Evolutionary conservation across 2,113 vertebrate species (phyloP), one percentile per base, ranked within the genome.

Genomic region (Pitta sordida): DNA sequence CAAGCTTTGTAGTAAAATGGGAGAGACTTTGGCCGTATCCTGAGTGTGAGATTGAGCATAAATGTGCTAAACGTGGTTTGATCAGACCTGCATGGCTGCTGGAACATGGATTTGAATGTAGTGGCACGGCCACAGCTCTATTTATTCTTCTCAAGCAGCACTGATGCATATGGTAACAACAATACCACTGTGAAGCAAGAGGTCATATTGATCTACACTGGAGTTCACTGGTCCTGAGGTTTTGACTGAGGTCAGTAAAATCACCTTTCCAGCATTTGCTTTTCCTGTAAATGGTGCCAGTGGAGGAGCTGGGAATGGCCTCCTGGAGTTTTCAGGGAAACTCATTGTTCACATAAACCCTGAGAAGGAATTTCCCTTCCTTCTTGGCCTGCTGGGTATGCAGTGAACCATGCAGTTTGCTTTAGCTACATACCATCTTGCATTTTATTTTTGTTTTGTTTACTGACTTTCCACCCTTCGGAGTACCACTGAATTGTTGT

Each of bases 241-340:
- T 92, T 89, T 58, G 24, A 15, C 83, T 91, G 83, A 71, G 90
- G 84, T 94, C 87, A 59, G 65, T 86, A 48, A 63, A 93, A 55
- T 82, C 81, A 82, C 92, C 83, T 55, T 53, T 13, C 59, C 67
- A 80, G 67, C 9, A 27, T 93, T 96, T 84, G 22, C 86, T 74
- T 82, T 91, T 90, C 84, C 94, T 91, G n/a, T 37, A 41, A 34
- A 21, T 10, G 65, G n/a, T 75, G 93, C 91, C 89, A 74, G 83
- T 36, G 15, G 79, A 88, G 91, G 71, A 83, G 74, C 79, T 85
- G 41, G 76, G 95, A 85, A 63, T 16, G 41, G 39, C 92, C 96
- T 94, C 88, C 86, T 83, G 89, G 80, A 62, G 90, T 87, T 95
- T 94, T 93, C 92, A 96, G 95, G 85, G 97, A 97, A 97, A 98